Evolutionary conservation across 2,797 vertebrate species (phyloP).

Genomic region (Melopsittacus undulatus): DNA sequence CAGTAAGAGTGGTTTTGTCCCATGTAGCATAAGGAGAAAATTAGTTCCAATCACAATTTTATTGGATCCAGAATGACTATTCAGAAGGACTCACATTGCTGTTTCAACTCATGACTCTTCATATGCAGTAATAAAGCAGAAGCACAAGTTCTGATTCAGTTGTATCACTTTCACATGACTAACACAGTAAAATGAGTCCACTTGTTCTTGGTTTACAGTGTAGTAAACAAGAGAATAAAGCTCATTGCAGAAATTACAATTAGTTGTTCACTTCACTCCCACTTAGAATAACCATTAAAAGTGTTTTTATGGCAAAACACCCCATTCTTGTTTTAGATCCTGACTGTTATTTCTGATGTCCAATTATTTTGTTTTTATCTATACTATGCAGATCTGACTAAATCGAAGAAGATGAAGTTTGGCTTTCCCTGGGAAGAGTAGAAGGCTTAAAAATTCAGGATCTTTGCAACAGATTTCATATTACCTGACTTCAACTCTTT

Average conservation of each 20-base stretch:
- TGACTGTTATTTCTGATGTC: neutral
- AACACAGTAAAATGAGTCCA: neutral
- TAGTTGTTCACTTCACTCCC: neutral
- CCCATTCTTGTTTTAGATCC: neutral
- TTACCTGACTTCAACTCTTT: rapidly evolving
- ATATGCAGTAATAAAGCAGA: constrained; percentile 11
- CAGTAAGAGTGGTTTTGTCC: neutral
- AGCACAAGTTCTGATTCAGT: neutral
- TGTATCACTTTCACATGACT: neutral
- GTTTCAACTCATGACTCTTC: constrained; percentile 26
- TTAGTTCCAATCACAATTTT: neutral
- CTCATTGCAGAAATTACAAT: neutral
- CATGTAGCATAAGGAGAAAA: neutral
- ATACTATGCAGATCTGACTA: neutral
- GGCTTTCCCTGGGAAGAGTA: neutral
- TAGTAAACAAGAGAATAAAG: constrained; percentile 3
- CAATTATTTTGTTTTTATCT: neutral
- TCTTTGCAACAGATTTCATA: neutral
- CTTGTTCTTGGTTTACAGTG: neutral
- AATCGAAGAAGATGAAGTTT: neutral
- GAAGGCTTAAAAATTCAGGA: neutral
- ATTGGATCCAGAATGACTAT: neutral
- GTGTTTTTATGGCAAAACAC: neutral
- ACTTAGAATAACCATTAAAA: neutral
- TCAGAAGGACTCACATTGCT: neutral